Percentiles rank a stretch among this genome's conserved stretches.
Evolutionary conservation across 2,888 invertebrate genomes (phyloP).

Genomic region (Drosophila dives): DNA sequence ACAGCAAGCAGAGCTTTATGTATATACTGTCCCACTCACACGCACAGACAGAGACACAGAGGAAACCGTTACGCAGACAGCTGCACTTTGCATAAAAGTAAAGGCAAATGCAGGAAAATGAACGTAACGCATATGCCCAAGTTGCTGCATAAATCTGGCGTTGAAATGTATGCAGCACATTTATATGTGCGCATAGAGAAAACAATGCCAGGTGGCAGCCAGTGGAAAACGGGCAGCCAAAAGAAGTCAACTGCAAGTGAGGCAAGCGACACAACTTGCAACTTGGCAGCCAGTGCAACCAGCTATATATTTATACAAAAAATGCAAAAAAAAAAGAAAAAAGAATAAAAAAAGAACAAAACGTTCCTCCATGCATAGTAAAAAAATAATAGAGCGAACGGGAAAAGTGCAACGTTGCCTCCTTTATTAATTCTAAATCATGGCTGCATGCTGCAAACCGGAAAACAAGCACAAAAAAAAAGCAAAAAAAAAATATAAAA

Average conservation of each 20-base stretch:
- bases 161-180: slow-evolving; percentile 76
- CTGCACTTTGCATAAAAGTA: slow-evolving; percentile 69
- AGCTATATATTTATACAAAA: slow-evolving; percentile 7
- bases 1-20: slow-evolving; percentile 50
- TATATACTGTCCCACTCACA: slow-evolving; percentile 38
- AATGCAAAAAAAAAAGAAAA: slow-evolving; percentile 8
- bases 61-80: slow-evolving; percentile 9
- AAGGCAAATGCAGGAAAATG: slow-evolving; percentile 43
- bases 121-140: slow-evolving; percentile 63
- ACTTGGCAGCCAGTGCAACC: slow-evolving; percentile 28
- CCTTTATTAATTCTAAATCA: slow-evolving; percentile 77
- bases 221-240: slow-evolving; percentile 34
- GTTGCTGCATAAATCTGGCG: slow-evolving; percentile 70
- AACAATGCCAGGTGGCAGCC: slow-evolving; percentile 66
- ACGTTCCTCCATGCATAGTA: neutral
- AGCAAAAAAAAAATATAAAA: neutral
- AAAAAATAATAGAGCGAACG: slow-evolving; percentile 10
- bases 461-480: slow-evolving; percentile 21
- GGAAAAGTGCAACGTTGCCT: slow-evolving; percentile 37
- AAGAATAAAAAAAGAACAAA: neutral
- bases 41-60: neutral
- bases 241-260: slow-evolving; percentile 67
- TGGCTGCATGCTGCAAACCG: slow-evolving; percentile 44
- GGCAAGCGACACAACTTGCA: slow-evolving; percentile 33
- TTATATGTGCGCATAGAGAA: slow-evolving; percentile 59